phyloP scores from a whole-genome alignment of 2,888 invertebrate genomes.

The Philereme vetulata region DNA sequence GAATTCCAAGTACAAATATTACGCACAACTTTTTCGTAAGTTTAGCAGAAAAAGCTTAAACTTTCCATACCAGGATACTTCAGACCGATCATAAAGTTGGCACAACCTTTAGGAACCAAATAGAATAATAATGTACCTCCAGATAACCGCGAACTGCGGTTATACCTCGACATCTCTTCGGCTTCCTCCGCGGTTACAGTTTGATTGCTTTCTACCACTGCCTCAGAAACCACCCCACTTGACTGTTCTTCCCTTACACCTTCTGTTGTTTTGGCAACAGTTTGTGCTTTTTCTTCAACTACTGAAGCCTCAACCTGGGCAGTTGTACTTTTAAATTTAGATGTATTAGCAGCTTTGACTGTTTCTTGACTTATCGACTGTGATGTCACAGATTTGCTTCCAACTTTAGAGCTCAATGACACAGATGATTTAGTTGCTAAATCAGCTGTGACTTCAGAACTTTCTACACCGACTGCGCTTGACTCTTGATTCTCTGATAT shows the following conservation, averaged over 20 bases:
- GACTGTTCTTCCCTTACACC: conserved; percentile 45
- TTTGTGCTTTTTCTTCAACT: conserved; percentile 26
- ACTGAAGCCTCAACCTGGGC: conserved; percentile 12
- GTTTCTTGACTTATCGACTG: conserved; percentile 56
- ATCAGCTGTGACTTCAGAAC: conserved; percentile 61
- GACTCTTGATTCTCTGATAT: conserved; percentile 60
- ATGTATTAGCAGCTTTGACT: conserved; percentile 46
- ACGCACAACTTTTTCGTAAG: too few relatives aligned
- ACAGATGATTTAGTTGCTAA: conserved; percentile 66
- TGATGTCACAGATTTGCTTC: conserved; percentile 53
- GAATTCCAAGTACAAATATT: too few relatives aligned
- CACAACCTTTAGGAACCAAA: neutral
- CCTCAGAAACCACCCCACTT: conserved; percentile 45
- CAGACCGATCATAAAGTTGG: neutral
- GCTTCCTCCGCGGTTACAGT: conserved; percentile 69
- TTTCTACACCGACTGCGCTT: conserved; percentile 48
- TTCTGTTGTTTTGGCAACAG: conserved; percentile 38
- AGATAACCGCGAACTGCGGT: conserved; percentile 85
- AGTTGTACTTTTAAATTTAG: conserved; percentile 41
- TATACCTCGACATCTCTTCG: conserved; percentile 84
- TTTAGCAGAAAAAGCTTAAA: too few relatives aligned
- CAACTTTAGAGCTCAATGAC: conserved; percentile 57
- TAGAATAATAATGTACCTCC: conserved; percentile 76
- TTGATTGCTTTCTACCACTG: conserved; percentile 59
- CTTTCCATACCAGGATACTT: neutral